Percentiles rank a stretch among this genome's conserved stretches.
Conservation (phyloP, 2,113 vertebrate genomes). For the Takifugu flavidus region DNA sequence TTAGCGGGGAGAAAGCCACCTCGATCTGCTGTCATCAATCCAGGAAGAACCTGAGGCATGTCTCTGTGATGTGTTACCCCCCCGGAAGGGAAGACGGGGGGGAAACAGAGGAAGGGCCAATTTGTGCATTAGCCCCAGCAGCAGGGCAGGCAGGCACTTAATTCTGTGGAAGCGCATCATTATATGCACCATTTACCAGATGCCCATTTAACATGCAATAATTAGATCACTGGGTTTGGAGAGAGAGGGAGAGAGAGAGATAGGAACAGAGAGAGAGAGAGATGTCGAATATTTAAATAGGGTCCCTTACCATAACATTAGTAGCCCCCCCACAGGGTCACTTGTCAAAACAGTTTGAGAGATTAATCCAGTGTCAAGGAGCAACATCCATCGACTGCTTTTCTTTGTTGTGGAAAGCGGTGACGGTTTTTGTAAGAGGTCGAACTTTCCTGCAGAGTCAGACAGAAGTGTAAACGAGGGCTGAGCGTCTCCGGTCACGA, state of each 20-base stretch:
- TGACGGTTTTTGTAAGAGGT: background rate
- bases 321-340: slow-evolving; percentile 65
- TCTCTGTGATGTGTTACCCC: slow-evolving; percentile 54
- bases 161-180: slow-evolving; percentile 79
- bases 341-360: slow-evolving; percentile 75
- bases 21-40: slow-evolving; percentile 67
- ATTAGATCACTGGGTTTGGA: slow-evolving; percentile 76
- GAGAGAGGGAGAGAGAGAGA: slow-evolving; percentile 15
- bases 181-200: slow-evolving; percentile 82
- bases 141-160: slow-evolving; percentile 76
- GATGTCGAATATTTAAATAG: slow-evolving; percentile 66
- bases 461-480: background rate
- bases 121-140: slow-evolving; percentile 75
- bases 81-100: slow-evolving; percentile 33
- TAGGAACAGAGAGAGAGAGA: slow-evolving; percentile 30
- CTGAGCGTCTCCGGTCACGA: background rate
- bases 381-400: slow-evolving; percentile 49
- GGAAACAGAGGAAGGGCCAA: slow-evolving; percentile 66
- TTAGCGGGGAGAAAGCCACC: slow-evolving; percentile 24
- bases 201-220: slow-evolving; percentile 84
- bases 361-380: slow-evolving; percentile 64
- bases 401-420: slow-evolving; percentile 18
- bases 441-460: background rate
- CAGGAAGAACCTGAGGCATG: slow-evolving; percentile 60
- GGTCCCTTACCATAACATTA: slow-evolving; percentile 74